Conservation (phyloP, 2,113 vertebrate species). For the Eurypyga helias region DNA sequence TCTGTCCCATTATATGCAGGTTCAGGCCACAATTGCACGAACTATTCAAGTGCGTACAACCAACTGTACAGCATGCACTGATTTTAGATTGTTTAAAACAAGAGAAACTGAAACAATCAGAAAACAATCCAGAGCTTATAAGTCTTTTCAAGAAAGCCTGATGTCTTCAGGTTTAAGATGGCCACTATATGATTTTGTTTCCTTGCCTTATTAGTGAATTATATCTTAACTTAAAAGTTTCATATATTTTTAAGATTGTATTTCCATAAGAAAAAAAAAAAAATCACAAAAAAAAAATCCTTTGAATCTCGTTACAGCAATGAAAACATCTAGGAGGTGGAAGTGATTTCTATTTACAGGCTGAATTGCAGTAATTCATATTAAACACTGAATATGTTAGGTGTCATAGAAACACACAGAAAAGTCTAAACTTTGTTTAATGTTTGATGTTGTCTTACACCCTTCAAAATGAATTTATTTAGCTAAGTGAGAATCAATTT, state of each 20-base stretch:
- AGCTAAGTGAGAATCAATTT: neutral
- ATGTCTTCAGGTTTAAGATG: neutral
- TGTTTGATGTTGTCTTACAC: neutral
- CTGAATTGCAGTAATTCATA: rapidly evolving
- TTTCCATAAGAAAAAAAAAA: neutral
- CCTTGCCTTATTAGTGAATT: neutral
- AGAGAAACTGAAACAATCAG: neutral
- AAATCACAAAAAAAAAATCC: neutral
- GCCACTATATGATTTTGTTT: neutral
- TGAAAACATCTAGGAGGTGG: neutral
- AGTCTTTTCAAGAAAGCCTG: neutral
- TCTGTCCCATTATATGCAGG: neutral
- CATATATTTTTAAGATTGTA: neutral
- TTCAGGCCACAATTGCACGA: neutral
- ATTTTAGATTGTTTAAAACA: neutral
- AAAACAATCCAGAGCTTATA: neutral
- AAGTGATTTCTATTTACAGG: neutral
- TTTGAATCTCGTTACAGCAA: neutral
- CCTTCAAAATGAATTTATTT: neutral
- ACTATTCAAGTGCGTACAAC: neutral
- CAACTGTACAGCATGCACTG: neutral
- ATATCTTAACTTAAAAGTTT: neutral
- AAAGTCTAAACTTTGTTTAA: neutral
- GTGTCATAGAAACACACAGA: neutral
- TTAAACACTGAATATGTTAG: neutral